Evolutionary conservation across 2,888 invertebrate genomes (phyloP).

Genomic region (Eristalis pertinax): DNA sequence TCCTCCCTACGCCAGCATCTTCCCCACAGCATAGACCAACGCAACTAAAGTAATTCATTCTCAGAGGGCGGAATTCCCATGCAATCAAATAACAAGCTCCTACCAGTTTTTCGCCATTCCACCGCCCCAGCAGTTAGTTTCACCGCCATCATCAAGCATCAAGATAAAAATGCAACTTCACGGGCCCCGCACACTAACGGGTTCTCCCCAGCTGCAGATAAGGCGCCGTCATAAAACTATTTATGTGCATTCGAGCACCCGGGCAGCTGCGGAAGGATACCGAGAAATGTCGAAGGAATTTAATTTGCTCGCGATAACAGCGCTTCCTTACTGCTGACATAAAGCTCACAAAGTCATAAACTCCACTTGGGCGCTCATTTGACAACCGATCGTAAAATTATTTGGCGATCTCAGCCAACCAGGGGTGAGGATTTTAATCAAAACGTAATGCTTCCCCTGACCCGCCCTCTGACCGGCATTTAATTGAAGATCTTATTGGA

Average conservation of each 20-base stretch:
- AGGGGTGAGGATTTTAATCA: background rate
- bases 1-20: background rate
- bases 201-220: background rate
- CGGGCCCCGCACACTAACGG: background rate
- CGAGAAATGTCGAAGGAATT: slow-evolving; percentile 2
- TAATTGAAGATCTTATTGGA: background rate
- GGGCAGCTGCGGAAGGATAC: slow-evolving; percentile 35
- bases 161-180: slow-evolving; percentile 16
- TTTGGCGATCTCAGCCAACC: background rate
- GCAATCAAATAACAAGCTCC: background rate
- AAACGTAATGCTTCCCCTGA: background rate
- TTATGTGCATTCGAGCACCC: slow-evolving; percentile 38
- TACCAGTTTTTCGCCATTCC: background rate
- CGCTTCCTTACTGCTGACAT: background rate
- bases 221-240: slow-evolving; percentile 24
- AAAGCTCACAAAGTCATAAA: background rate
- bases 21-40: background rate
- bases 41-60: background rate
- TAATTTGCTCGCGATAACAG: slow-evolving; percentile 10
- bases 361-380: background rate
- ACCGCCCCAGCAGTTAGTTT: background rate
- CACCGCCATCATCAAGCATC: background rate
- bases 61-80: background rate
- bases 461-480: background rate
- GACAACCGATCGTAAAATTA: slow-evolving; percentile 4